Evolutionary conservation across 92 coral and sea anemone species (phyloP).

Genomic region (Porites evermanni): DNA sequence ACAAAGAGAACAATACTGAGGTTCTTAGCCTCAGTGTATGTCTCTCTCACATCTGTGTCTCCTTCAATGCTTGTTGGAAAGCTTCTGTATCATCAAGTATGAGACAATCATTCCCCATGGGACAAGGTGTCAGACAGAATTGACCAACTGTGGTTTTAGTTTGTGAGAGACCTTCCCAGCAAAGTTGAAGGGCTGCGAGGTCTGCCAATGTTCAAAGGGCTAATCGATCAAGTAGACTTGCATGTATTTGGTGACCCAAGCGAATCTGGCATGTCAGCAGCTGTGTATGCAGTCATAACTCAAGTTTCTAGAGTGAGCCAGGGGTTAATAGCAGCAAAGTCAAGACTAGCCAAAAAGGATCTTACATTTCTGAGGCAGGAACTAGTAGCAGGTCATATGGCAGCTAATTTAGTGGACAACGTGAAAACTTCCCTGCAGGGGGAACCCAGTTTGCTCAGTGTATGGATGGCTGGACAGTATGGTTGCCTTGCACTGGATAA

Average conservation of each 20-base stretch:
- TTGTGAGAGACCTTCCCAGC: slow-evolving; percentile 27
- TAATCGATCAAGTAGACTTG: background rate
- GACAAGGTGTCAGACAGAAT: slow-evolving; percentile 37
- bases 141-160: slow-evolving; percentile 26
- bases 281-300: slow-evolving; percentile 28
- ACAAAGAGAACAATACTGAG: slow-evolving; percentile 43
- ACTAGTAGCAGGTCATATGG: slow-evolving; percentile 21
- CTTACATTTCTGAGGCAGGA: slow-evolving; percentile 17
- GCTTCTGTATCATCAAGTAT: slow-evolving; percentile 23
- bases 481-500: slow-evolving; percentile 30
- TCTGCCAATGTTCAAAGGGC: slow-evolving; percentile 35
- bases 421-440: slow-evolving; percentile 22
- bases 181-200: slow-evolving; percentile 35
- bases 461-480: slow-evolving; percentile 28
- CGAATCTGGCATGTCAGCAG: slow-evolving; percentile 1
- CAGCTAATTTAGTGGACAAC: slow-evolving; percentile 24
- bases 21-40: slow-evolving; percentile 47
- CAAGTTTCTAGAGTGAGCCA: slow-evolving; percentile 18
- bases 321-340: slow-evolving; percentile 34
- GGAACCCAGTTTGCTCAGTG: slow-evolving; percentile 29
- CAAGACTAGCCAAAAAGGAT: slow-evolving; percentile 14
- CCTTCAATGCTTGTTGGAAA: slow-evolving; percentile 18
- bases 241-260: slow-evolving; percentile 37
- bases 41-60: slow-evolving; percentile 55
- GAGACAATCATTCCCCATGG: slow-evolving; percentile 37